Base-by-base conservation (phyloP, 2,113 vertebrate species). In the Ptilonorhynchus violaceus region DNA sequence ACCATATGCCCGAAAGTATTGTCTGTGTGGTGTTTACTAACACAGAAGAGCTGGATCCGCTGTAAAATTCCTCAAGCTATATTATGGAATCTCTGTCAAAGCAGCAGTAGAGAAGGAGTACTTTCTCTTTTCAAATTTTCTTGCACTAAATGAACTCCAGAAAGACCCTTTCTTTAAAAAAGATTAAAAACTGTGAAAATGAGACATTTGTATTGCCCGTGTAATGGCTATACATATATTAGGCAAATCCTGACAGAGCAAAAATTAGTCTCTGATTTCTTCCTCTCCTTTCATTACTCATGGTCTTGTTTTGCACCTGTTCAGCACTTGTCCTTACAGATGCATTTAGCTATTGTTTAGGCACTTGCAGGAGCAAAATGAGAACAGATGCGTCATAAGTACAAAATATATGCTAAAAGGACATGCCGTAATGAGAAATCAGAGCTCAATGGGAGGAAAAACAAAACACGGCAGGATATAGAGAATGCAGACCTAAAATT, bases 221-320 rank as follows among this genome's bases (percentile, higher is more conserved):
- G 33, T 35, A 75, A 77, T 58, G 63, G 30, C 31, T 82, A 70
- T 37, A 94, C 35, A 70, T 89, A 84, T 89, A 85, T 55, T 83
- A 69, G 63, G 46, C 56, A 89, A 89, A 94, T 67, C 41, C 49
- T 81, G 68, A 89, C 58, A 74, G 78, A 83, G 77, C 58, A 82
- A 93, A 96, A 89, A 78, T 73, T 79, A 63, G 31, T 88, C 63
- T 72, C 90, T 84, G 47, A 88, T 91, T 95, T 92, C 89, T 94
- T 93, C 81, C 62, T 62, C 44, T 88, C 41, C 62, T 93, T 83
- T 85, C 80, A 94, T 87, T 92, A 88, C 64, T 90, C 9, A 8
- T 92, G 73, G 82, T 92, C 96, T 96, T 76, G 63, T 92, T 94
- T 86, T 96, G 75, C 84, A 88, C 90, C 73, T 95, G 90, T 92